Percentiles rank a stretch among this genome's conserved stretches.
These are phyloP conservation scores for Leptodactylus fuscus DNA, from an alignment of 2,113 vertebrate genomes.

Conservation along the genomic window DNA sequence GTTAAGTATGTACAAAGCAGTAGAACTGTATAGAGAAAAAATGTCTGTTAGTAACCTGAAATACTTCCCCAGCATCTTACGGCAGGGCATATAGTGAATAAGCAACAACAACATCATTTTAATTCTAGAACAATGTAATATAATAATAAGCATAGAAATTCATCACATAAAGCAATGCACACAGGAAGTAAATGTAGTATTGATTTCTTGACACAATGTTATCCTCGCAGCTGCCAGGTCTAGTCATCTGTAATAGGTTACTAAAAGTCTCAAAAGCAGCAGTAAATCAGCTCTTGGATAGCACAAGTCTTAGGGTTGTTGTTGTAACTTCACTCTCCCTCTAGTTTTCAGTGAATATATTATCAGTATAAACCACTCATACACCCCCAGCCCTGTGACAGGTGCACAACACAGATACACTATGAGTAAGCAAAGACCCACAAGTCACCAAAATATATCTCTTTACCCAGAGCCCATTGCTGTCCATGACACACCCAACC, in stretches of 20 bases:
- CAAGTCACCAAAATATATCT: constrained; percentile 7
- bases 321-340: not conserved
- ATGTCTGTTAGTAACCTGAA: not conserved
- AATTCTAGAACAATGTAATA: not conserved
- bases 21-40: not conserved
- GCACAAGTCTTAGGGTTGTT: not conserved
- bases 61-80: not conserved
- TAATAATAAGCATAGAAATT: not conserved
- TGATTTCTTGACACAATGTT: not conserved
- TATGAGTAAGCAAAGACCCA: not conserved
- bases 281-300: not conserved
- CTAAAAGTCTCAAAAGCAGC: not conserved
- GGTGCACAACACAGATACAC: constrained; percentile 46
- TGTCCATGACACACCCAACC: constrained; percentile 11
- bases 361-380: constrained; percentile 45
- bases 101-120: not conserved
- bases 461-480: not conserved
- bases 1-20: not conserved
- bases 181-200: not conserved
- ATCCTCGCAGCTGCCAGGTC: not conserved
- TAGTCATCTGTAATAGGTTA: not conserved
- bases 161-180: not conserved
- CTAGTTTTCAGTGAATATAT: not conserved
- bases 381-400: not conserved
- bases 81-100: not conserved